Evolutionary conservation across 2,113 vertebrate genomes (phyloP).

Genomic region (Ginglymostoma cirratum): DNA sequence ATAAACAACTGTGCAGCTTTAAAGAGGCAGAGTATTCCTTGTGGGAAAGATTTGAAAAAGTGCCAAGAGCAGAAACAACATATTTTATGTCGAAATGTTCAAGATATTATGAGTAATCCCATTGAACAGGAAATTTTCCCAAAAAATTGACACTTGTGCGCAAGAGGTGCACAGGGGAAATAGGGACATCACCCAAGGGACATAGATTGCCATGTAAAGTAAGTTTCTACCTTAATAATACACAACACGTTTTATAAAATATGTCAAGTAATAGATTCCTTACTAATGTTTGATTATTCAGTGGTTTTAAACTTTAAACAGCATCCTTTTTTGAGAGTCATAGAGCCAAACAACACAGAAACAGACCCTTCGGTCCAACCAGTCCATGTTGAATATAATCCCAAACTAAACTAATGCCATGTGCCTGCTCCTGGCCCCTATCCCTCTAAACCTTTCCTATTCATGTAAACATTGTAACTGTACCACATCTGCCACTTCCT

Average conservation of each 20-base stretch:
- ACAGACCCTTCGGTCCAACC: too few species aligned
- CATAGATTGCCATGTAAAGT: neutral
- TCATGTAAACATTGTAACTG: too few species aligned
- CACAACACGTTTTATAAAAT: conserved; percentile 8
- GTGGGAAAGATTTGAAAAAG: neutral
- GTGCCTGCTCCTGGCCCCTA: too few species aligned
- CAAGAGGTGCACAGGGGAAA: neutral
- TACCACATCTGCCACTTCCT: too few species aligned
- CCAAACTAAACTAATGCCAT: too few species aligned
- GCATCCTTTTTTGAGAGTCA: neutral
- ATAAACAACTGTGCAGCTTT: neutral
- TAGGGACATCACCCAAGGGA: neutral
- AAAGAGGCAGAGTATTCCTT: neutral
- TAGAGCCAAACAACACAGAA: too few species aligned
- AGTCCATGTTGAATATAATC: too few species aligned
- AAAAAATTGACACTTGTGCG: neutral
- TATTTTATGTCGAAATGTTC: neutral
- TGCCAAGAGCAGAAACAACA: neutral
- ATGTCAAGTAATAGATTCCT: conserved; percentile 1
- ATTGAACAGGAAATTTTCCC: conserved; percentile 12
- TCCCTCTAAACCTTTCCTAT: too few species aligned
- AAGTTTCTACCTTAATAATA: conserved; percentile 20
- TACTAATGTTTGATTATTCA: neutral
- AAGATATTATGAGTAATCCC: conserved; percentile 23
- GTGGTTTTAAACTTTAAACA: neutral